Evolutionary conservation across 2,888 invertebrate genomes (phyloP).

Genomic region (Diogma glabrata): DNA sequence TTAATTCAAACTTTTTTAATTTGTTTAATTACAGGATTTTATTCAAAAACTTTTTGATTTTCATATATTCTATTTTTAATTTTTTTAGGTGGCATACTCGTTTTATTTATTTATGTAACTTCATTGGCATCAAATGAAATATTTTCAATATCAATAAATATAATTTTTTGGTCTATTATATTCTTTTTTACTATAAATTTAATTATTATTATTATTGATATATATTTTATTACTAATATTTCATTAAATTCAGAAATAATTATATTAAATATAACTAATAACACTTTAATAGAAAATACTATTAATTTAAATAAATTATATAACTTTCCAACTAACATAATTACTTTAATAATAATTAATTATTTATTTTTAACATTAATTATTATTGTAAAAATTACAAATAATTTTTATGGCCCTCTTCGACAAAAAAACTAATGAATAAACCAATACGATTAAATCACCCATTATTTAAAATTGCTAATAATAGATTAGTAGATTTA

Average conservation of each 20-base stretch:
- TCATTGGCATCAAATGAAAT: slow-evolving; percentile 50
- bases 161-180: slow-evolving; percentile 25
- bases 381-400: slow-evolving; percentile 46
- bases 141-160: slow-evolving; percentile 36
- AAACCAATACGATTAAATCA: slow-evolving; percentile 38
- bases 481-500: slow-evolving; percentile 45
- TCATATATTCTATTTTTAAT: slow-evolving; percentile 50
- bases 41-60: slow-evolving; percentile 44
- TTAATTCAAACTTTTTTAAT: slow-evolving; percentile 42
- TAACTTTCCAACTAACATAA: slow-evolving; percentile 39
- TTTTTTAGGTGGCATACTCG: slow-evolving; percentile 50
- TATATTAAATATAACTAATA: slow-evolving; percentile 26
- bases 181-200: too few relatives aligned
- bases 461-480: slow-evolving; percentile 45
- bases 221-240: slow-evolving; percentile 27
- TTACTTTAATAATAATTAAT: slow-evolving; percentile 43
- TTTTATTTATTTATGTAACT: slow-evolving; percentile 52
- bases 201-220: slow-evolving; percentile 24
- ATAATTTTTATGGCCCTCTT: slow-evolving; percentile 42
- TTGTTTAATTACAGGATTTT: slow-evolving; percentile 38
- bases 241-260: too few relatives aligned
- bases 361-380: slow-evolving; percentile 49
- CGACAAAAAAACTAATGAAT: slow-evolving; percentile 41
- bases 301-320: slow-evolving; percentile 43
- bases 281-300: too few relatives aligned